Evolutionary conservation across 2,113 vertebrate genomes (phyloP).

Genomic region (Gnathonemus longibarbis): DNA sequence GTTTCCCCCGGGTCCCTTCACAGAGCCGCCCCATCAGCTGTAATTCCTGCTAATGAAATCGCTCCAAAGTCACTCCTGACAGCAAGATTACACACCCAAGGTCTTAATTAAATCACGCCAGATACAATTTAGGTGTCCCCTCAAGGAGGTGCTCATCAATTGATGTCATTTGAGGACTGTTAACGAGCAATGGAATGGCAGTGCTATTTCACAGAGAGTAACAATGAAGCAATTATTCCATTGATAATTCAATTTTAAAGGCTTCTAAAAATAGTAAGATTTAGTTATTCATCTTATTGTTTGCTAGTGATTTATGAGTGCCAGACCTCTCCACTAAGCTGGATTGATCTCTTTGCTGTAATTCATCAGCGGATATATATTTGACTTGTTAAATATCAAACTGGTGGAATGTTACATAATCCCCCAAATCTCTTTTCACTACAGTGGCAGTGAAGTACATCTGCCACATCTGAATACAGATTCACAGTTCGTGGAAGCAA

Average conservation of each 20-base stretch:
- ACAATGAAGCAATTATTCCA: not conserved
- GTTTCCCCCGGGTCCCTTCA: not conserved
- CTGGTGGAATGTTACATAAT: not conserved
- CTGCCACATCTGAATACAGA: not conserved
- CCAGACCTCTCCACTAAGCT: not conserved
- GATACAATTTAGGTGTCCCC: not conserved
- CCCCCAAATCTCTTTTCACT: not conserved
- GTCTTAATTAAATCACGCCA: not conserved
- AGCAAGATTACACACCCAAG: not conserved
- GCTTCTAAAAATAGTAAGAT: not conserved
- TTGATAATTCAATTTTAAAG: not conserved
- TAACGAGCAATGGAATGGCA: not conserved
- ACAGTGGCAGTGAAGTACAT: not conserved
- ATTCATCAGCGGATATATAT: not conserved
- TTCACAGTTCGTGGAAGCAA: not conserved
- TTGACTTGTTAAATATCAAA: not conserved
- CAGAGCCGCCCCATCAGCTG: not conserved
- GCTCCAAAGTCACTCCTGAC: not conserved
- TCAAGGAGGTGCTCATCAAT: not conserved
- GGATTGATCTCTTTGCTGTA: not conserved
- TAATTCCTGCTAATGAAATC: not conserved
- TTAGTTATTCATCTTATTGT: not conserved
- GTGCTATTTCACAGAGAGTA: not conserved
- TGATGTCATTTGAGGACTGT: not conserved
- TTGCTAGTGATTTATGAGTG: not conserved